A percentile compares a stretch with the other conserved stretches of the same genome.
phyloP scores from a whole-genome alignment of 2,888 invertebrate species.

The Abrostola tripartita region DNA sequence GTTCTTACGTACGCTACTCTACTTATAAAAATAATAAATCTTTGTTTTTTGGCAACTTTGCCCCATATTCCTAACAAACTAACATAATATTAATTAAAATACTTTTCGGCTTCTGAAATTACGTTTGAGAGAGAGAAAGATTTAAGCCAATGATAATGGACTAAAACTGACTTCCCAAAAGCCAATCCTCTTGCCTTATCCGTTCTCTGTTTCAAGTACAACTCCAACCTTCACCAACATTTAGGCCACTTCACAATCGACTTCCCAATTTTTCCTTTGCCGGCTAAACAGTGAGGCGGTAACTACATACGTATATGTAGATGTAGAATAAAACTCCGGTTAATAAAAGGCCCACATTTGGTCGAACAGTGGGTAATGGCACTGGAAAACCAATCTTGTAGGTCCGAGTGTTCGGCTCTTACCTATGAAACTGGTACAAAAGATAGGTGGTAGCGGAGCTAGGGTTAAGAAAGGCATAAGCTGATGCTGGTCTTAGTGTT shows the following conservation, averaged over 20 bases:
- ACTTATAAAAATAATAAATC: too few relatives aligned
- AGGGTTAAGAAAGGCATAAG: background rate
- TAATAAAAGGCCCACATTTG: constrained; percentile 80
- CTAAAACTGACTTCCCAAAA: background rate
- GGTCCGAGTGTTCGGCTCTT: constrained; percentile 74
- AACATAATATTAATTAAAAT: too few relatives aligned
- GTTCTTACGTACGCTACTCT: too few relatives aligned
- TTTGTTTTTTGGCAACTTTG: too few relatives aligned
- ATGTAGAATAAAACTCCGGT: constrained; percentile 59
- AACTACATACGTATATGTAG: constrained; percentile 26
- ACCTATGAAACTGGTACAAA: constrained; percentile 60
- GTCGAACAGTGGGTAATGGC: constrained; percentile 76
- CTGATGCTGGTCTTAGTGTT: background rate
- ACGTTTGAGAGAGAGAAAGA: background rate
- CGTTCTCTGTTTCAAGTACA: background rate
- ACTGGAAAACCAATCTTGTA: constrained; percentile 84
- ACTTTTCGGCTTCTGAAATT: too few relatives aligned
- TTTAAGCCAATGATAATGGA: background rate
- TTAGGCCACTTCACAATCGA: constrained; percentile 17
- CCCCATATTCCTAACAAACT: too few relatives aligned
- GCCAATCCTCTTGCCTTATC: background rate
- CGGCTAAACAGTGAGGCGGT: constrained; percentile 26
- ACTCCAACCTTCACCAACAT: constrained; percentile 7
- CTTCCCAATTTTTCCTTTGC: constrained; percentile 13
- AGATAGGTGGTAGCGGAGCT: constrained; percentile 36